These are phyloP conservation scores for Notechis scutatus DNA, from an alignment of 2,113 vertebrate species.

Conservation along the genomic window DNA sequence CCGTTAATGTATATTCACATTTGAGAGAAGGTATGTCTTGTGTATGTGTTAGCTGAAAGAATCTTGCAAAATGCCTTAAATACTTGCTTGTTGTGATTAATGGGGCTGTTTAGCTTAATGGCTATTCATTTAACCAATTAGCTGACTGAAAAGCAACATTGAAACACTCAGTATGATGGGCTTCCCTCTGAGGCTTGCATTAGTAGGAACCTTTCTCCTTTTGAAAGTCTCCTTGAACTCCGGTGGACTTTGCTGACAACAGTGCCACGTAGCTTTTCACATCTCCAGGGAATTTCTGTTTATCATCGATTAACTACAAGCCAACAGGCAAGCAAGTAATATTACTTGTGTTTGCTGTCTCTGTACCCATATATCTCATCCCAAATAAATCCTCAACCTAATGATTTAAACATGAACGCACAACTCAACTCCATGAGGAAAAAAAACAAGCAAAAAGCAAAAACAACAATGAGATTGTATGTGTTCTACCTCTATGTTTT, in stretches of 20 bases:
- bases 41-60: neutral
- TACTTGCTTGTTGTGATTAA: conserved; percentile 3
- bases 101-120: neutral
- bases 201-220: neutral
- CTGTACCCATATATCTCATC: neutral
- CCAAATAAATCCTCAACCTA: neutral
- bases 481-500: neutral
- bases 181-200: neutral
- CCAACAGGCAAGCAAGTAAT: neutral
- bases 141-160: neutral
- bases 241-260: neutral
- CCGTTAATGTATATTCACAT: neutral
- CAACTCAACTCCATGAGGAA: neutral
- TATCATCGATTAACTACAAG: neutral
- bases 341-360: neutral
- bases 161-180: neutral
- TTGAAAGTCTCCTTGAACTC: neutral
- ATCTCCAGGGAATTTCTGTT: neutral
- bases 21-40: too few relatives aligned
- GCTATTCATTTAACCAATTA: conserved; percentile 3
- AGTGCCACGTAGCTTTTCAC: neutral
- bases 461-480: neutral
- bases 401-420: neutral
- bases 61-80: conserved; percentile 3
- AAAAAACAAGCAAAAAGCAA: neutral